Evolutionary conservation across 2,113 vertebrate species (phyloP), one percentile per base, ranked within the genome.

Genomic region (Ondatra zibethicus): DNA sequence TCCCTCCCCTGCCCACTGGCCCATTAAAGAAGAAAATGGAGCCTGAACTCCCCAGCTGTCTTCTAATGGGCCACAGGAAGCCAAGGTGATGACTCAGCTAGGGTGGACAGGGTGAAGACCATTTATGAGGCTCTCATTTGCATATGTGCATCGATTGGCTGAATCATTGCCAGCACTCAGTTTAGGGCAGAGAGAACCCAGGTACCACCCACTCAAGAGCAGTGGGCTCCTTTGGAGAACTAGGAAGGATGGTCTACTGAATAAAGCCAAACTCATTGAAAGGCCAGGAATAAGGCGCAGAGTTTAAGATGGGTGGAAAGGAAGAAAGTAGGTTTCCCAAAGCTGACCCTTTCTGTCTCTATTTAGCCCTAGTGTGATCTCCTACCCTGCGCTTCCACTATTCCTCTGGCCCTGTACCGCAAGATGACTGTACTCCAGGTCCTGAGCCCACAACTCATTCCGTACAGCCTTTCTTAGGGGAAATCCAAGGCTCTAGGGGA

Each of bases 41-140:
- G 42, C 21, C 61, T 84, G 39, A 89, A 70, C n/a, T 39, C 63
- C 42, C 52, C 73, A 87, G 55, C 11, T n/a, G 50, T 87, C 72
- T 93, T 72, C 76, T n/a, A 55, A 45, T 47, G 50, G 36, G 27
- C 82, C 97, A 95, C 66, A 94, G 86, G 92, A 80, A 93, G 89
- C n/a, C 0, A 4, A 95, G 66, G 61, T 68, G 63, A 39, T 88
- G 89, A 68, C 47, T 95, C 52, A 27, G 55, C 55, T 50, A 14
- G 68, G 93, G 66, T 84, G 73, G 55, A 50, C 47, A 93, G 42
- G 50, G n/a, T 42, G 89, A 91, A 85, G 33, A 13, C 70, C 63
- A 82, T 68, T 87, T 52, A 21, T 31, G 91, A 82, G 50, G 90
- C 72, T 86, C 61, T 96, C n/a, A 87, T 97, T 95, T 95, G 88